Base-by-base conservation (phyloP, 2,113 vertebrate species). In the Daphoenositta chrysoptera region DNA sequence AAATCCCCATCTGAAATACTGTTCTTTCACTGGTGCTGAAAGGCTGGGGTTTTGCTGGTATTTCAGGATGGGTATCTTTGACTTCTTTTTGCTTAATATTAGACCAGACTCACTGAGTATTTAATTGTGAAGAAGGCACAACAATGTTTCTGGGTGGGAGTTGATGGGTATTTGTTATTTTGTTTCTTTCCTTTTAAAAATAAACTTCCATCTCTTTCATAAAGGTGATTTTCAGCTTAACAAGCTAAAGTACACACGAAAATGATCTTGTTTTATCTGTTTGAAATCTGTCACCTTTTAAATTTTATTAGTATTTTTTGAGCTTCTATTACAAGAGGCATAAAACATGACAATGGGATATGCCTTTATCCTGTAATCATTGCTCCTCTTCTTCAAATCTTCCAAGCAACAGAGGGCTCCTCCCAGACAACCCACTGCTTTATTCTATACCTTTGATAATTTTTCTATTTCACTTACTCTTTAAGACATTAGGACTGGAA, bases 301-400 rank as follows among this genome's bases (percentile, higher is more conserved):
- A 65, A 84, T 28, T 56, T 81, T 11, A 64, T 50, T 48, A 56
- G 22, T 37, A 50, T 54, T 83, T 79, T 89, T 39, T 48, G 11
- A 94, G 61, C 56, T 82, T 73, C 48, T 63, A 68, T 40, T 68
- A 40, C 1, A 10, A 78, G 45, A 81, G 17, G 26, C 22, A 66
- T 54, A 69, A 82, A 85, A 82, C 24, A 51, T 0, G 0, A 56
- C 9, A 42, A 60, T 1, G 1, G 24, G 47, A 57, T 57, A 66
- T 22, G 23, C 44, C 50, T 90, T 81, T 70, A 44, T 53, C 24
- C 20, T 50, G 22, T 26, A 70, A 66, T 40, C 26, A 37, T 12
- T 44, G 15, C 40, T 84, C 40, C 18, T 40, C n/a, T 27, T 27
- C 40, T 68, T 48, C 44, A 80, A 37, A 83, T 37, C 47, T 80